These are phyloP conservation scores for Pocillopora damicornis DNA, from an alignment of 64 coral and sea anemone species.

Conservation along the genomic window DNA sequence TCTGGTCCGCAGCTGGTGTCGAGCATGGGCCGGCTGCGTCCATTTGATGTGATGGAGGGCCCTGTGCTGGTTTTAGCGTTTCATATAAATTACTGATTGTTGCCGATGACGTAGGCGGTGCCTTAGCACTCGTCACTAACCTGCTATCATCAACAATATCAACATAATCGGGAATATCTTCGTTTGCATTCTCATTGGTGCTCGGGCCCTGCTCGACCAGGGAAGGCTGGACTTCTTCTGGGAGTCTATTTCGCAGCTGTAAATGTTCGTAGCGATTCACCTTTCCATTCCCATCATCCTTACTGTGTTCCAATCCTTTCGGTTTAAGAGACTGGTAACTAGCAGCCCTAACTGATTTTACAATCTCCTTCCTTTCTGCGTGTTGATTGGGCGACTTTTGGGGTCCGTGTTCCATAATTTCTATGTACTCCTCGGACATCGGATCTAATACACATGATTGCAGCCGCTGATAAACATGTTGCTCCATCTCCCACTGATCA, in stretches of 20 bases:
- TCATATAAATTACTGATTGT: background rate
- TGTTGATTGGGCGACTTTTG: background rate
- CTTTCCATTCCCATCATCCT: background rate
- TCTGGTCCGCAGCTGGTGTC: background rate
- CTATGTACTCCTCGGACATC: background rate
- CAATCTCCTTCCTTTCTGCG: background rate
- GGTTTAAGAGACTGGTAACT: conserved; percentile 9
- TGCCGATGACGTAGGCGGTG: background rate
- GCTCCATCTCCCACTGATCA: background rate
- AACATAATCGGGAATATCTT: background rate
- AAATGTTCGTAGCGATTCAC: background rate
- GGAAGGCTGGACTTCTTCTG: background rate
- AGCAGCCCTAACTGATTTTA: background rate
- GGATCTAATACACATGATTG: conserved; percentile 1
- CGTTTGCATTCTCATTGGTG: background rate
- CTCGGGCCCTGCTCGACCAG: background rate
- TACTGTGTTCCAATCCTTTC: background rate
- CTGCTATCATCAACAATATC: background rate
- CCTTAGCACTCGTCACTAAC: background rate
- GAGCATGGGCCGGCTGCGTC: background rate
- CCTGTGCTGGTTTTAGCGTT: background rate
- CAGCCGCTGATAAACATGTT: conserved; percentile 21
- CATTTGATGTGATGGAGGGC: background rate
- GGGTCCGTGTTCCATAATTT: background rate
- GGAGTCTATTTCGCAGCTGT: background rate